phyloP scores from a whole-genome alignment of 2,797 vertebrate species.

The Muscicapa striata region DNA sequence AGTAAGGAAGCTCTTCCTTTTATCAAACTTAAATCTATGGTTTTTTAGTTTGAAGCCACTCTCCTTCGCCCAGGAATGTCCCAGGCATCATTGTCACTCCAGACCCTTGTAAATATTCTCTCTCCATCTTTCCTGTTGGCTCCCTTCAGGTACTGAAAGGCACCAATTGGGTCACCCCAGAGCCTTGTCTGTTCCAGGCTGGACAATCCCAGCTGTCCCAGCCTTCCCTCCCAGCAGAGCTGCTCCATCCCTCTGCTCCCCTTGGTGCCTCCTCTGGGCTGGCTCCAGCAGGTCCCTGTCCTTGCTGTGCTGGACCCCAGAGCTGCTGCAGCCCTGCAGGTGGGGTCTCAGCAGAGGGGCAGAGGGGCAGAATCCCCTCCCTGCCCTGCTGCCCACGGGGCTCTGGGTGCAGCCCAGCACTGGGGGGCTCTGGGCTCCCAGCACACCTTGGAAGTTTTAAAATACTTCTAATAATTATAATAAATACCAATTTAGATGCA shows the following conservation, averaged over 20 bases:
- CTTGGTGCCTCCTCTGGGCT: too few species aligned
- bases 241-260: not conserved
- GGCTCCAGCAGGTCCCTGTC: too few species aligned
- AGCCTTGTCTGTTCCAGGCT: not conserved
- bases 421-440: not conserved
- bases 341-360: too few species aligned
- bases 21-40: too few species aligned
- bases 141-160: not conserved
- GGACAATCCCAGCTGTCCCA: not conserved
- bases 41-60: too few species aligned
- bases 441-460: accelerated
- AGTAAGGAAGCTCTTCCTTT: not conserved
- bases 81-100: too few species aligned
- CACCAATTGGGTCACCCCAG: accelerated
- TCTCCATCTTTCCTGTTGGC: too few species aligned
- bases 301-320: too few species aligned
- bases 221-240: not conserved
- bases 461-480: not conserved
- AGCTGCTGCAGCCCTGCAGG: too few species aligned
- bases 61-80: too few species aligned
- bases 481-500: not conserved
- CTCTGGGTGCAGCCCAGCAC: not conserved
- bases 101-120: too few species aligned
- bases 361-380: not conserved
- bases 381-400: not conserved